Base-by-base conservation (phyloP, 2,888 invertebrate species). In the Frankliniella fusca region DNA sequence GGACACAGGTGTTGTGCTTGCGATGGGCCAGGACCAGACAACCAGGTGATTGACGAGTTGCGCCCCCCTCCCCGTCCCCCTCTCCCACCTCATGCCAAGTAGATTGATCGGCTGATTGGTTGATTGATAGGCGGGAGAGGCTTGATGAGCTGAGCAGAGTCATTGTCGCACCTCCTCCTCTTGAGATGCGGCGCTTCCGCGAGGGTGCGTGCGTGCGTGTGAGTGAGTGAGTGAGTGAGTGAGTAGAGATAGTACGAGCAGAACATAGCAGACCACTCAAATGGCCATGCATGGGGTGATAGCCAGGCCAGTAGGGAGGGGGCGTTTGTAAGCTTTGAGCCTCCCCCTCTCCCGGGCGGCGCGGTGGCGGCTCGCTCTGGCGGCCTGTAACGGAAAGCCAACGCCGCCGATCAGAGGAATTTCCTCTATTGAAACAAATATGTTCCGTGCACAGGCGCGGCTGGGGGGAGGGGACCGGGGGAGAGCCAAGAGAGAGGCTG, bases 351-450 rank as follows among this genome's bases (percentile, higher is more conserved):
- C 38, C 38, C 38, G 38, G 38, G 38, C 38, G n/a, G n/a, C n/a
- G n/a, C 38, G 61, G 61, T 61, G 61, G 20, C n/a, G 61, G 61
- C 54, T 54, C 15, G 54, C 61, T 61, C 20, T 18, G 61, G 61
- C 54, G 54, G 54, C 15, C 61, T 61, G 61, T 61, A 20, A 61
- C 61, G 61, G 61, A 61, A n/a, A 18, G 61, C 38, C 20, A 61
- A 61, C 70, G 23, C 70, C 70, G 23, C 70, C 70, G 70, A 70
- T 70, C 70, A 70, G 70, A 70, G 70, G 70, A 70, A 70, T 70
- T 70, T 70, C 70, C 70, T 23, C 70, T 70, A 70, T 70, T 70
- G 70, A 70, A 70, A 70, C 70, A 70, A 70, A 70, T 70, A 70
- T 70, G 70, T 70, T 70, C 70, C 70, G 65, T 65, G 65, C 65